Percentiles rank a stretch among this genome's conserved stretches.
phyloP scores from a whole-genome alignment of 2,888 invertebrate genomes.

The Ophioninae sp. region DNA sequence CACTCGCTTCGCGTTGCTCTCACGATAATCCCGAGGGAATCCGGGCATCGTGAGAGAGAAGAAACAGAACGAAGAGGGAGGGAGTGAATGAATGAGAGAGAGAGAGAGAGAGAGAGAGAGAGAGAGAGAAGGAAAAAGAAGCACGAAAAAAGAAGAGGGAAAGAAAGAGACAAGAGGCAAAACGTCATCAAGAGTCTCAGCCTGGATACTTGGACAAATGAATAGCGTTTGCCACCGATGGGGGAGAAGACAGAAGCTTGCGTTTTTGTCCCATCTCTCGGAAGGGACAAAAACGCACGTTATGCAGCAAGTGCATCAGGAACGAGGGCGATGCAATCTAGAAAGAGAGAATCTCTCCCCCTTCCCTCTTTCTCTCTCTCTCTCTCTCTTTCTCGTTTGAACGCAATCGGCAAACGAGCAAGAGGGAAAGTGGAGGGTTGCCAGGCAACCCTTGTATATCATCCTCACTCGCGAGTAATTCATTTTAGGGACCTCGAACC shows the following conservation, averaged over 20 bases:
- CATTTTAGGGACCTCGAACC: constrained; percentile 71
- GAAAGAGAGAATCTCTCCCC: background rate
- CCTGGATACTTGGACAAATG: constrained; percentile 56
- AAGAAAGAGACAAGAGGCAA: constrained; percentile 17
- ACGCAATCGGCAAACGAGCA: constrained; percentile 40
- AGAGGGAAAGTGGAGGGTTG: constrained; percentile 67
- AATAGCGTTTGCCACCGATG: constrained; percentile 39
- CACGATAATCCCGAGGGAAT: constrained; percentile 46
- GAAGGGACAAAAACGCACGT: constrained; percentile 63
- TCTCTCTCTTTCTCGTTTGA: background rate
- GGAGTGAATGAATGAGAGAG: background rate
- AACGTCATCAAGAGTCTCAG: constrained; percentile 58
- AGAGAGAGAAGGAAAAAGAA: constrained; percentile 3
- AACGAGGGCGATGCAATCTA: constrained; percentile 37
- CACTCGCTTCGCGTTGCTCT: constrained; percentile 20
- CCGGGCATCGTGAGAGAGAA: constrained; percentile 40
- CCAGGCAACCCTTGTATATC: constrained; percentile 69
- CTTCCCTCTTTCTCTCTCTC: background rate
- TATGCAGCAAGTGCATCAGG: constrained; percentile 57
- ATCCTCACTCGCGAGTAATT: constrained; percentile 73
- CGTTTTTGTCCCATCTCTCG: constrained; percentile 2
- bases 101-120: background rate
- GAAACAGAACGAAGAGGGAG: background rate
- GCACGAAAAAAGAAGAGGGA: background rate
- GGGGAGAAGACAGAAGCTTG: constrained; percentile 17